Evolutionary conservation across 2,888 invertebrate genomes (phyloP), one percentile per base, ranked within the genome.

Genomic region (Cheilosia variabilis): DNA sequence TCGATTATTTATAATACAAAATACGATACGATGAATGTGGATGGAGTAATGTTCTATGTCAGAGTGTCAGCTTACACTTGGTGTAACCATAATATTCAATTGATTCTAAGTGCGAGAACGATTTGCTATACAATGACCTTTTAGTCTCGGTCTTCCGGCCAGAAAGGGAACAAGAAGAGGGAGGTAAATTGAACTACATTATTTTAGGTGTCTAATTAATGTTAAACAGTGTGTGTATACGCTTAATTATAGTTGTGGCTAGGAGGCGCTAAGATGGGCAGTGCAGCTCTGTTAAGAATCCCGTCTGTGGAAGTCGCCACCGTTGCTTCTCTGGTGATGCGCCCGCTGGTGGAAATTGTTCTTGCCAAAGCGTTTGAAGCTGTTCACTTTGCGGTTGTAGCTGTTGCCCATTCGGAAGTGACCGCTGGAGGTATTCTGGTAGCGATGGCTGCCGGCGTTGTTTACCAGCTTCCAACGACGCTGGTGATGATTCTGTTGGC

Each of bases 321-420:
- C 87, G 58, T 88, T 88, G 41, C 87, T 81, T 9, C 79, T 79
- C 22, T 84, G 79, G 27, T 88, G 87, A 57, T 87, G 88, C 50
- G 87, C 82, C 60, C 87, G 65, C 63, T 88, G 87, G 53, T 87
- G 88, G 71, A 89, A 88, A 87, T 89, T 89, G 34, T 88, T 52
- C 22, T 52, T 87, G 47, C 88, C 89, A 81, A 89, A 91, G 24
- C 91, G 90, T 86, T 90, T 90, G 78, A 89, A 90, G 88, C 91
- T 92, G 53, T 90, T 91, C 88, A 90, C 91, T 55, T 89, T 91
- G 43, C 91, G 91, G 65, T 77, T 91, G 90, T 82, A 90, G 89
- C 75, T 90, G 89, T 34, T 89, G 88, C 22, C 72, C 58, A 58
- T 63, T 45, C 91, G 91, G 87, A 90, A 89, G 71, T 89, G 72